Conservation (phyloP, 2,888 invertebrate species). For the Yponomeuta sedellus region DNA sequence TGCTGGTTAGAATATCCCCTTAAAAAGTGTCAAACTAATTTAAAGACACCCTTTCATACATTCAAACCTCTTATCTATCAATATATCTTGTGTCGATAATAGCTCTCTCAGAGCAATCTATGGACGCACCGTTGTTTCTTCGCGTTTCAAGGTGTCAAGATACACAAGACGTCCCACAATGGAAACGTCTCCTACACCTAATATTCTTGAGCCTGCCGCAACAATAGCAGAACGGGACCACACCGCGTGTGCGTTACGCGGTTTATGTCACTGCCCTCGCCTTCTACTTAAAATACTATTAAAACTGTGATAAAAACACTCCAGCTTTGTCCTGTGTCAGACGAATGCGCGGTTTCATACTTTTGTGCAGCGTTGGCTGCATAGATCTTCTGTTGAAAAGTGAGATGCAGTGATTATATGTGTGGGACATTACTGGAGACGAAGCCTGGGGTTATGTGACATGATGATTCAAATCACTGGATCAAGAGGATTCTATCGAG, state of each 20-base stretch:
- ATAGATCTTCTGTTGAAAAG: background rate
- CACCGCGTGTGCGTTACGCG: conserved; percentile 20
- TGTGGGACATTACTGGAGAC: too few species aligned
- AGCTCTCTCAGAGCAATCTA: too few species aligned
- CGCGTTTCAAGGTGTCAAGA: background rate
- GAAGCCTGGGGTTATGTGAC: too few species aligned
- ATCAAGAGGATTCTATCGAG: too few species aligned
- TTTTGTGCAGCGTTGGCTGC: background rate
- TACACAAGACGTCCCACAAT: background rate
- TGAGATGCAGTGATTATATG: background rate
- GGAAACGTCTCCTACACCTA: background rate
- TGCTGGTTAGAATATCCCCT: too few species aligned
- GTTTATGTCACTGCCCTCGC: conserved; percentile 19
- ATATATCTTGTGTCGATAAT: too few species aligned
- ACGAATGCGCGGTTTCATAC: background rate
- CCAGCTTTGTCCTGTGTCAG: background rate
- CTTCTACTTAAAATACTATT: conserved; percentile 24
- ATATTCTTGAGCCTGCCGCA: conserved; percentile 20
- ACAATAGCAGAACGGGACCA: conserved; percentile 31
- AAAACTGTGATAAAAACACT: conserved; percentile 19
- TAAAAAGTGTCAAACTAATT: too few species aligned
- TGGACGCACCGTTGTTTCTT: background rate
- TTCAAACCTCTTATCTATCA: background rate
- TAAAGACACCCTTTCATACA: too few species aligned
- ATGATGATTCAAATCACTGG: too few species aligned